Conservation (phyloP, 2,888 invertebrate genomes). For the Epirrhoe tristata region DNA sequence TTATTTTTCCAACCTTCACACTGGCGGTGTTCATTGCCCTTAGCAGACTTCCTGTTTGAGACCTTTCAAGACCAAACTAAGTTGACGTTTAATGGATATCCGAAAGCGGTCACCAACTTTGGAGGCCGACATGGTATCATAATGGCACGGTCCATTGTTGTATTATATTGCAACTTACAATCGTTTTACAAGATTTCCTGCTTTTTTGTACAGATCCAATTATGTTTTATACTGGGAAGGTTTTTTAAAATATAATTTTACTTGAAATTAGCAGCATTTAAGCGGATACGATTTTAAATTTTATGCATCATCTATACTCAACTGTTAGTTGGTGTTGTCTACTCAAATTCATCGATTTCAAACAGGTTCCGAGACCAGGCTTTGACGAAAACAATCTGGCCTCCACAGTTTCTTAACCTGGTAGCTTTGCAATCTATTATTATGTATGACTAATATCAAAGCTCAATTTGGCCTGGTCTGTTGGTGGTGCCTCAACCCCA, state of each 20-base stretch:
- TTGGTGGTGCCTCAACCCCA: conserved; percentile 66
- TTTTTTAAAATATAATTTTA: neutral
- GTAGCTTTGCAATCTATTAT: conserved; percentile 43
- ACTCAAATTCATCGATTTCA: conserved; percentile 18
- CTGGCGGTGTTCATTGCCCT: conserved; percentile 69
- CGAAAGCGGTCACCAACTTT: conserved; percentile 43
- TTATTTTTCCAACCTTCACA: conserved; percentile 67
- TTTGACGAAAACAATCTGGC: conserved; percentile 33
- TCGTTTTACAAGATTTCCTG: conserved; percentile 22
- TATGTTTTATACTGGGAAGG: neutral
- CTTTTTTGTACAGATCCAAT: conserved; percentile 1
- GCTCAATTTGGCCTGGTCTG: conserved; percentile 43
- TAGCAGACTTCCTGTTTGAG: conserved; percentile 64
- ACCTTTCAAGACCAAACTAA: conserved; percentile 57
- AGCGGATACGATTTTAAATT: neutral
- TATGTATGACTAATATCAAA: conserved; percentile 49
- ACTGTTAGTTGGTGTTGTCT: conserved; percentile 14
- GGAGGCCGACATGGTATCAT: conserved; percentile 31
- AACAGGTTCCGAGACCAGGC: conserved; percentile 28
- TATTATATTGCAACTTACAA: conserved; percentile 25
- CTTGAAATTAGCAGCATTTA: neutral
- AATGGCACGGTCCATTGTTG: conserved; percentile 30
- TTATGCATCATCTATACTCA: too few species aligned
- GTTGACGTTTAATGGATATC: conserved; percentile 53
- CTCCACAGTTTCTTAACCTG: conserved; percentile 36